Percentiles rank a stretch among this genome's conserved stretches.
Evolutionary conservation across 2,797 vertebrate species (phyloP).

Genomic region (Dicrostonyx torquatus): DNA sequence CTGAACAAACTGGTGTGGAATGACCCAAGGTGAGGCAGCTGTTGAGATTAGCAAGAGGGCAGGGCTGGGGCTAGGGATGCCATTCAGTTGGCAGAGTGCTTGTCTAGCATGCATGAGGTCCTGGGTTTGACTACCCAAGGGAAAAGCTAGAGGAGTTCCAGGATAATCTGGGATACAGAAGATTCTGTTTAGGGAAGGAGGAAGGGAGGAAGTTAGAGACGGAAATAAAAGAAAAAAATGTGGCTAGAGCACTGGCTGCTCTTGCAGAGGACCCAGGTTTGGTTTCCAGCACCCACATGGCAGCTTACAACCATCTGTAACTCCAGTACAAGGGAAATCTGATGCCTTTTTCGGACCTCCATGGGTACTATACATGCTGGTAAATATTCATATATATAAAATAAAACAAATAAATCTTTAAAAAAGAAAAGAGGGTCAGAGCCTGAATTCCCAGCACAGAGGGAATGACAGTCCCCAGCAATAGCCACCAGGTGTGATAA

Average conservation of each 20-base stretch:
- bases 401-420: neutral
- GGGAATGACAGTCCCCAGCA: neutral
- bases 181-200: neutral
- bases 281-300: neutral
- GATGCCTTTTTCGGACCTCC: neutral
- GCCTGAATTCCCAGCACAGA: neutral
- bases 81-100: neutral
- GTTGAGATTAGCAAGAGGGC: neutral
- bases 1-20: neutral
- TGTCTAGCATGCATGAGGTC: too few relatives aligned
- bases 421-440: neutral
- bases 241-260: neutral
- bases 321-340: neutral
- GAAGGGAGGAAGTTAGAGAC: neutral
- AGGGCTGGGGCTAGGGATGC: neutral
- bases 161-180: neutral
- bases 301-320: neutral
- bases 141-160: neutral
- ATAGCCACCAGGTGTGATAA: conserved; percentile 60
- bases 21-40: neutral
- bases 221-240: neutral
- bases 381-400: neutral
- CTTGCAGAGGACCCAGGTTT: neutral
- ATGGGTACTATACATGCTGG: neutral
- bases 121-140: neutral